Conservation (phyloP, 2,113 vertebrate species). For the Pagrus major region DNA sequence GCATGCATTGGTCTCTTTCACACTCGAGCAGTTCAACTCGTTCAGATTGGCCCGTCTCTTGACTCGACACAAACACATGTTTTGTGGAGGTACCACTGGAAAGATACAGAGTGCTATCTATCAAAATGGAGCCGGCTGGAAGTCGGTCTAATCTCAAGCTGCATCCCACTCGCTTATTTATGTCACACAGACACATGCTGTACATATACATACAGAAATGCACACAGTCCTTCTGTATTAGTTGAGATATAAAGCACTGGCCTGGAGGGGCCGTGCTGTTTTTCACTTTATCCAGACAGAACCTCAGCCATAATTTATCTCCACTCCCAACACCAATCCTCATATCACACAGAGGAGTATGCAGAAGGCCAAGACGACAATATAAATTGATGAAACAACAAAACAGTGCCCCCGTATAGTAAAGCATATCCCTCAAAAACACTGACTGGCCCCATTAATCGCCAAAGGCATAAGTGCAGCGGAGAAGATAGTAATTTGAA, state of each 20-base stretch:
- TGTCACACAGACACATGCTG: slow-evolving; percentile 25
- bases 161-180: slow-evolving; percentile 50
- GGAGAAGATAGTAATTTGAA: slow-evolving; percentile 60
- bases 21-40: slow-evolving; percentile 64
- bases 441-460: slow-evolving; percentile 52
- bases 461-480: slow-evolving; percentile 36
- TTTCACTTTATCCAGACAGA: slow-evolving; percentile 53
- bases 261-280: slow-evolving; percentile 23
- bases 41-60: slow-evolving; percentile 65
- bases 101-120: slow-evolving; percentile 67
- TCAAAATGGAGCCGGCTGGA: slow-evolving; percentile 65
- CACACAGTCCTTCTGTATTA: slow-evolving; percentile 27
- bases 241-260: slow-evolving; percentile 41
- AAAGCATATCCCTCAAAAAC: slow-evolving; percentile 62
- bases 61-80: slow-evolving; percentile 78
- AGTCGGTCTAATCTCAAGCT: slow-evolving; percentile 58
- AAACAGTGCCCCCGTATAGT: slow-evolving; percentile 10
- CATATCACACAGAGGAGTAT: slow-evolving; percentile 50
- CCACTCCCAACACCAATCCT: slow-evolving; percentile 50
- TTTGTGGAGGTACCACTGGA: slow-evolving; percentile 63
- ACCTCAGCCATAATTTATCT: slow-evolving; percentile 58
- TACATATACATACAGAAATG: slow-evolving; percentile 22
- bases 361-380: slow-evolving; percentile 44
- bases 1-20: slow-evolving; percentile 70
- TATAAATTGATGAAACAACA: slow-evolving; percentile 70